These are phyloP conservation scores for Xiphorhynchus erythropygius DNA, from an alignment of 2,797 vertebrate genomes.

Conservation along the genomic window DNA sequence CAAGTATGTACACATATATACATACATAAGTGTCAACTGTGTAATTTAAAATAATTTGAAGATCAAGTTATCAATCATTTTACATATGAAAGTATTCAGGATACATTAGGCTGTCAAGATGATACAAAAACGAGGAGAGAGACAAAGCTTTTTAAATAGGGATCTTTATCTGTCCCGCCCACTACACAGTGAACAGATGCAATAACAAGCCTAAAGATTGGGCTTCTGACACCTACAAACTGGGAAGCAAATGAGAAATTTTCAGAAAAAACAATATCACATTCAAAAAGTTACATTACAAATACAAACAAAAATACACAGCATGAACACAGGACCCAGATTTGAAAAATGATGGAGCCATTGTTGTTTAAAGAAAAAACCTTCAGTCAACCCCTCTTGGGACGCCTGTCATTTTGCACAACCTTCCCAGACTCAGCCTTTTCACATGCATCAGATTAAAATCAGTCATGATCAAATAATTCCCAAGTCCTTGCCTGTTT, in stretches of 20 bases:
- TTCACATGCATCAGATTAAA: conserved; percentile 80
- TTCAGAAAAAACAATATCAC: background rate
- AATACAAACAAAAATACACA: conserved; percentile 47
- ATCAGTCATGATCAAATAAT: conserved; percentile 79
- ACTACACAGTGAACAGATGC: conserved; percentile 43
- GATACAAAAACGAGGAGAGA: background rate
- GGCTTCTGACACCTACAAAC: conserved; percentile 10
- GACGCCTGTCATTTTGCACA: conserved; percentile 74
- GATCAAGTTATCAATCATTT: conserved; percentile 55
- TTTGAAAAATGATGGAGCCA: conserved; percentile 65
- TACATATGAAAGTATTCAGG: conserved; percentile 25
- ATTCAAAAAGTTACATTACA: conserved; percentile 39
- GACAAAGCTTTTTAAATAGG: conserved; percentile 45
- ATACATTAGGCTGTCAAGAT: conserved; percentile 17
- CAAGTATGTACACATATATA: conserved; percentile 27
- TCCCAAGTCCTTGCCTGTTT: conserved; percentile 76
- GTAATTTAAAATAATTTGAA: conserved; percentile 42
- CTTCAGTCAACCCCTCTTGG: conserved; percentile 73
- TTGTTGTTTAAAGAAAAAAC: conserved; percentile 74
- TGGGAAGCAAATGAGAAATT: conserved; percentile 32
- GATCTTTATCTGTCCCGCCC: conserved; percentile 54
- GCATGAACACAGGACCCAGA: conserved; percentile 22
- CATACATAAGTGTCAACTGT: conserved; percentile 40
- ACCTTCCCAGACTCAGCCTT: conserved; percentile 70
- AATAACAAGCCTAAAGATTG: conserved; percentile 13